Base-by-base conservation (phyloP, 2,888 invertebrate genomes). In the Endotricha flammealis region DNA sequence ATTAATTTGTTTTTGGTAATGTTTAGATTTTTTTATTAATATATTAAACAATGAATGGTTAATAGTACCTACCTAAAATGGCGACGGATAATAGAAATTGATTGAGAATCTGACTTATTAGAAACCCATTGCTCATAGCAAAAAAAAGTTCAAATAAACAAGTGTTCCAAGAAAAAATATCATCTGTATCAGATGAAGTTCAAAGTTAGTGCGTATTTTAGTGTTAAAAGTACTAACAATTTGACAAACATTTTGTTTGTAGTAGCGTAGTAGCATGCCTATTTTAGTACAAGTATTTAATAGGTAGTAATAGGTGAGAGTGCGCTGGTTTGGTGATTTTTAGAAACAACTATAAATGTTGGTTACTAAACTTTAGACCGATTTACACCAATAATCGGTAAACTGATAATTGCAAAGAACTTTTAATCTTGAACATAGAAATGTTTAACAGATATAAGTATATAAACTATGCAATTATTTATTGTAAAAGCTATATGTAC, bases 151-250 rank as follows among this genome's bases (percentile, higher is more conserved):
- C 77, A 78, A 80, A 79, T 59, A 61, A 64, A 60, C 32, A 48
- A 64, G 65, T 67, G 64, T 74, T 74, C 66, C 60, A 67, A 69
- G 74, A 69, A 62, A 53, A 66, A 50, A 57, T 20, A 67, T 73
- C 82, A 72, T 86, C 85, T 85, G 85, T 79, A 85, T 86, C 85
- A 85, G 85, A 83, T 82, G 85, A 72, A 66, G 75, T 82, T 78
- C 77, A 81, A 81, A 78, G 68, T 57, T 67, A 66, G 60, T 59
- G 39, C 38, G 49, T 60, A 57, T 65, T 61, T 53, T 79, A 74
- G 65, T 67, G 65, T 68, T 70, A 71, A n/a, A 64, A 57, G 48
- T 74, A 83, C 79, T 80, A 80, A 82, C 78, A 70, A 60, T 59
- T 56, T 71, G 68, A 73, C 68, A 70, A 69, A 69, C 56, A 33